Evolutionary conservation across 2,797 vertebrate species (phyloP), one percentile per base, ranked within the genome.

Genomic region (Microctenopoma stevenorrisi): DNA sequence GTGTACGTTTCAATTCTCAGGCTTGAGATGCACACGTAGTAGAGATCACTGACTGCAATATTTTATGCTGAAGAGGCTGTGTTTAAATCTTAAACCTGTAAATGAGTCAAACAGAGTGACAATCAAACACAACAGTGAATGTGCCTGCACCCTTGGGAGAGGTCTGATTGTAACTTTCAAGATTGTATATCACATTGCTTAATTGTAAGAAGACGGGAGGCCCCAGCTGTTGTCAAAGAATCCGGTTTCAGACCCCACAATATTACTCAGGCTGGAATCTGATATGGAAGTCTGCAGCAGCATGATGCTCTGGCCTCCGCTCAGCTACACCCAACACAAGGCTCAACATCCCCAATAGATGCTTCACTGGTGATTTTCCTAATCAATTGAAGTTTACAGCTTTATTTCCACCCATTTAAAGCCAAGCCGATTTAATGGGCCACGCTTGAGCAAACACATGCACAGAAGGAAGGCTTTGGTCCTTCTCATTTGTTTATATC

Each of bases 361-460:
- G 74, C 79, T 88, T 83, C 49, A 51, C 64, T 47, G 62, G 54
- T 57, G 62, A 86, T 82, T 85, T 82, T 74, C 43, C 72, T 74
- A 84, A 91, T 91, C 82, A 87, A 90, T 90, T 86, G 89, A 88
- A 67, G 70, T 90, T 92, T 83, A 90, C 54, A 13, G 22, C 69
- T 73, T 67, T 71, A 72, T 72, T 91, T 86, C 71, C 68, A 70
- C 78, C 88, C 69, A 76, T 86, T 91, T 85, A 83, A 87, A 85
- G 76, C 74, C 68, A 78, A 80, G 74, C 43, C 22, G 13, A 72
- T 88, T 90, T 90, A 90, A 89, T 79, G 60, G 72, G 71, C 28
- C 76, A 72, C 74, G 65, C 72, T 67, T 88, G 76, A 81, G 68
- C 68, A 70, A 84, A 84, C 60, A 74, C 74, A 63, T 42, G 22